phyloP scores from a whole-genome alignment of 2,888 invertebrate genomes.

The Gandaritis pyraliata region DNA sequence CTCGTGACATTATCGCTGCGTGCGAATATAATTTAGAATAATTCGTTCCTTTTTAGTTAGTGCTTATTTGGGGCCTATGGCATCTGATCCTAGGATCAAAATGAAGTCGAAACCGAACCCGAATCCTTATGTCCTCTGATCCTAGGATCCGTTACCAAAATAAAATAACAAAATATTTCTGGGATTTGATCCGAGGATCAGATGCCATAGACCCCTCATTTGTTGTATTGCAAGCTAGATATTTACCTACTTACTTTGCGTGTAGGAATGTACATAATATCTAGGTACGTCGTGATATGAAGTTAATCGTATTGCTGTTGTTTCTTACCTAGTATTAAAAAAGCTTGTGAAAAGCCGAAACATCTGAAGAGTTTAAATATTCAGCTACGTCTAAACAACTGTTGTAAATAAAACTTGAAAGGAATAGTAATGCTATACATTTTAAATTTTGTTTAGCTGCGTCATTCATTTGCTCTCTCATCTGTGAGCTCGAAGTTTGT shows the following conservation, averaged over 20 bases:
- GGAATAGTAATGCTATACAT: constrained; percentile 5
- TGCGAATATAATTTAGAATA: constrained; percentile 20
- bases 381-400: constrained; percentile 9
- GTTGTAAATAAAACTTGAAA: constrained; percentile 21
- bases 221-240: too few species aligned
- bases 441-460: constrained; percentile 12
- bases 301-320: neutral
- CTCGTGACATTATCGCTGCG: constrained; percentile 12
- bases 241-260: too few species aligned
- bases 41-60: too few species aligned
- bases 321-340: constrained; percentile 1
- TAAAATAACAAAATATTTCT: too few species aligned
- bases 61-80: too few species aligned
- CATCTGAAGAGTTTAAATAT: constrained; percentile 6
- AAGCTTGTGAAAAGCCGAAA: constrained; percentile 6
- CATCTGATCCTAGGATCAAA: too few species aligned
- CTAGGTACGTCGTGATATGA: neutral
- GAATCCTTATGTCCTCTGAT: too few species aligned
- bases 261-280: too few species aligned
- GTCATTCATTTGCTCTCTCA: constrained; percentile 10
- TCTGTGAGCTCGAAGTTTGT: constrained; percentile 1
- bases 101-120: too few species aligned
- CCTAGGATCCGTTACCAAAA: too few species aligned
- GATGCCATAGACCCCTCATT: too few species aligned
- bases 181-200: too few species aligned